phyloP scores from a whole-genome alignment of 2,797 vertebrate species.

The Tenualosa thibaudeaui region DNA sequence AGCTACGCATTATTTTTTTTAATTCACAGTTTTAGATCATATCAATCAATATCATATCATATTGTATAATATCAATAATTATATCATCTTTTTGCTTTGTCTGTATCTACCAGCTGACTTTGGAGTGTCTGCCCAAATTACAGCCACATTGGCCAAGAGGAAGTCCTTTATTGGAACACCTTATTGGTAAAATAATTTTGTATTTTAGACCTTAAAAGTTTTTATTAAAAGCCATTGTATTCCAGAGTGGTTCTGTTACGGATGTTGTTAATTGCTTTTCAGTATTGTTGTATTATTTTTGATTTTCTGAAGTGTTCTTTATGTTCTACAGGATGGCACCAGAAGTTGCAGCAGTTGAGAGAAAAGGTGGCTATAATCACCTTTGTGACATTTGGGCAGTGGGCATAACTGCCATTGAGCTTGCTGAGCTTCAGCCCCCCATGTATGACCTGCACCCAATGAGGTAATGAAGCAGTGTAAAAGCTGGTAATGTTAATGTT shows the following conservation, averaged over 20 bases:
- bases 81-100: background rate
- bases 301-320: background rate
- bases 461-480: slow-evolving; percentile 71
- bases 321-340: slow-evolving; percentile 81
- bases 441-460: slow-evolving; percentile 89
- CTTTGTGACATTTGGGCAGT: slow-evolving; percentile 87
- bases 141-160: slow-evolving; percentile 84
- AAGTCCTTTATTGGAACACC: slow-evolving; percentile 88
- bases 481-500: too few relatives aligned
- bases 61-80: too few relatives aligned
- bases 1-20: too few relatives aligned
- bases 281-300: background rate
- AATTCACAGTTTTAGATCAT: too few relatives aligned
- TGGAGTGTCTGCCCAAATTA: slow-evolving; percentile 77
- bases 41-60: too few relatives aligned
- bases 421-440: slow-evolving; percentile 84
- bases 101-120: background rate
- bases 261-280: background rate
- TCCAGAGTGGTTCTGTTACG: background rate
- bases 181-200: slow-evolving; percentile 75
- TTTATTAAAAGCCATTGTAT: background rate
- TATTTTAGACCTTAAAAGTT: background rate
- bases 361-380: slow-evolving; percentile 87
- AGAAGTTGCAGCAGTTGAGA: slow-evolving; percentile 85
- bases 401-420: slow-evolving; percentile 85